Evolutionary conservation across 2,797 vertebrate species (phyloP).

Genomic region (Sebastes flavidus): DNA sequence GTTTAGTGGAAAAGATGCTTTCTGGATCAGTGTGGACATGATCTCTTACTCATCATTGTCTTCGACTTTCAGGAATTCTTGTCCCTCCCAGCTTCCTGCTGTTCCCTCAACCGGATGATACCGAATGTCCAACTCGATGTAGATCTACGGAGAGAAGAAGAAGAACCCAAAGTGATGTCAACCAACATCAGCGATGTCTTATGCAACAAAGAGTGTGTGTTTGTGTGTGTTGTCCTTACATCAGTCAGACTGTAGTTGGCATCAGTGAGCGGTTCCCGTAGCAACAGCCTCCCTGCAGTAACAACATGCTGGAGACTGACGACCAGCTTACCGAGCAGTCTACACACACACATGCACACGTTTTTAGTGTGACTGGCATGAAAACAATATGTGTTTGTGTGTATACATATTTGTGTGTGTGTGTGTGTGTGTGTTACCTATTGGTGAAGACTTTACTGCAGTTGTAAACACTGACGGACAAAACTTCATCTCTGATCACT

Average conservation of each 20-base stretch:
- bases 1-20: not conserved
- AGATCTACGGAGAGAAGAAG: conserved; percentile 80
- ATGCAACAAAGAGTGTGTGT: not conserved
- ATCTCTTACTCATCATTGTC: conserved; percentile 84
- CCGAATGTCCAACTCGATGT: conserved; percentile 90
- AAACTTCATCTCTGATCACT: conserved; percentile 80
- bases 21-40: not conserved
- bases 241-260: conserved; percentile 85
- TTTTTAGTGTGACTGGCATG: too few species aligned
- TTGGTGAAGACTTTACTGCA: conserved; percentile 91
- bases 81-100: conserved; percentile 86
- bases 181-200: not conserved
- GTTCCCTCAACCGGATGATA: conserved; percentile 89
- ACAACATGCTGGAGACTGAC: conserved; percentile 92
- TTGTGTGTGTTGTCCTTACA: conserved; percentile 73
- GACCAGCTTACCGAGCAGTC: conserved; percentile 87
- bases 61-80: conserved; percentile 84
- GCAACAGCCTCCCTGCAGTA: conserved; percentile 82
- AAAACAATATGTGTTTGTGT: not conserved
- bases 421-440: conserved; percentile 79
- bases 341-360: conserved; percentile 51
- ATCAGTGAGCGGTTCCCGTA: conserved; percentile 88
- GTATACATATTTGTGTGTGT: not conserved
- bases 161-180: not conserved
- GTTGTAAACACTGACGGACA: conserved; percentile 90